A percentile compares a stretch with the other conserved stretches of the same genome.
Evolutionary conservation across 2,797 vertebrate species (phyloP).

Genomic region (Clarias fuscus): DNA sequence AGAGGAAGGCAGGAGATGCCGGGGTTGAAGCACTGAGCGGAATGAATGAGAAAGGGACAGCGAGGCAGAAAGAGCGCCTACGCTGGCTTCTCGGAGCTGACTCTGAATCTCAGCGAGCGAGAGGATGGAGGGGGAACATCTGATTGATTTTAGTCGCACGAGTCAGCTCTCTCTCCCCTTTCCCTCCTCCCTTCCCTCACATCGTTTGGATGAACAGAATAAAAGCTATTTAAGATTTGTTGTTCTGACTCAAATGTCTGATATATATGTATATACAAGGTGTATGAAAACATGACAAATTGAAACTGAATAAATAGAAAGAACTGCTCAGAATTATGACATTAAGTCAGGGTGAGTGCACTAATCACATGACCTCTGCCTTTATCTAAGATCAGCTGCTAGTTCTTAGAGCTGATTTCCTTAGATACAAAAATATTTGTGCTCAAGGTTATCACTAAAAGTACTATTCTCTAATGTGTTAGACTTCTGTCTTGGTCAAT

Average conservation of each 20-base stretch:
- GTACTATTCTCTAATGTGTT: neutral
- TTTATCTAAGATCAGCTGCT: neutral
- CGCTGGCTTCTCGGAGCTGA: slow-evolving; percentile 46
- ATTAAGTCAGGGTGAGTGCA: neutral
- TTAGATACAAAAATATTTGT: neutral
- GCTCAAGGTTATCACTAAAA: neutral
- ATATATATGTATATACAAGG: neutral
- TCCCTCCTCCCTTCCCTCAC: neutral
- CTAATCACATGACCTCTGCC: neutral
- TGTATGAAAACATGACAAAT: neutral
- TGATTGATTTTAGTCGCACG: slow-evolving; percentile 59
- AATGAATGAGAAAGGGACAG: slow-evolving; percentile 55
- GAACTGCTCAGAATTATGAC: neutral
- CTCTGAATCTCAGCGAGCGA: slow-evolving; percentile 57
- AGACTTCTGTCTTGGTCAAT: neutral
- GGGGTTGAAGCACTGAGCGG: slow-evolving; percentile 65
- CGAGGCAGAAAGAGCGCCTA: slow-evolving; percentile 58
- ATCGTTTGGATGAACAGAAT: slow-evolving; percentile 36
- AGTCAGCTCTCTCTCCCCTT: slow-evolving; percentile 55
- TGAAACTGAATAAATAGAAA: neutral
- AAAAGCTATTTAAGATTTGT: slow-evolving; percentile 26
- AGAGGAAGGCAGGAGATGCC: slow-evolving; percentile 47
- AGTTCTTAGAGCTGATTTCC: neutral
- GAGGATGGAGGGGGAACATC: slow-evolving; percentile 49
- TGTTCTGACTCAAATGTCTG: neutral